Evolutionary conservation across 1,140 invertebrate species (phyloP).

Genomic region (Drosophila tristis): DNA sequence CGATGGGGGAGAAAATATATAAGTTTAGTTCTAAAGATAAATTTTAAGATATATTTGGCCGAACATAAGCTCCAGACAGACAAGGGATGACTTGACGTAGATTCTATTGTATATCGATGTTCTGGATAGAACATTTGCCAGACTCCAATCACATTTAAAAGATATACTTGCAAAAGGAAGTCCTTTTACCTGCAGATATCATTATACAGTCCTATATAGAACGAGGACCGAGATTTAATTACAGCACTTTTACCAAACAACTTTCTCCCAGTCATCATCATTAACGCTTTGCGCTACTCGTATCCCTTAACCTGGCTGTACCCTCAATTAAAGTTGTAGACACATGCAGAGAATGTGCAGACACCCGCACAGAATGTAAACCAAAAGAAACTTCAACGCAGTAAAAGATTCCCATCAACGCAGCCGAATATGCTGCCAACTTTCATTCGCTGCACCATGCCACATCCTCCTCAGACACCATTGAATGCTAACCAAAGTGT

Average conservation of each 20-base stretch:
- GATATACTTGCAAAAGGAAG: no score
- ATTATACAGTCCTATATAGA: no score
- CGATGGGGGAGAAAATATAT: no score
- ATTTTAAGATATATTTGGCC: no score
- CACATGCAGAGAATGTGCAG: slow-evolving; percentile 7
- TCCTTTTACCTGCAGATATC: no score
- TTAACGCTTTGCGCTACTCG: slow-evolving; percentile 4
- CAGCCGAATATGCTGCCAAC: neutral
- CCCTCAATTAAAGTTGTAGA: slow-evolving; percentile 9
- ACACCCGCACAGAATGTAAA: slow-evolving; percentile 30
- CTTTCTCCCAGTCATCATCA: slow-evolving; percentile 20
- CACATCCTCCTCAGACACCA: slow-evolving; percentile 11
- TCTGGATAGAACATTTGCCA: neutral
- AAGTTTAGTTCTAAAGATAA: no score
- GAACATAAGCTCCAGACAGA: no score
- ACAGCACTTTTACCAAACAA: neutral
- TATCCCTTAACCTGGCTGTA: neutral
- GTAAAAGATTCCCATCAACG: slow-evolving; percentile 18
- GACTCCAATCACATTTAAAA: neutral
- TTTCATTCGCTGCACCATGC: neutral
- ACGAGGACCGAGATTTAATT: slow-evolving; percentile 7
- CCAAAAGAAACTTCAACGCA: slow-evolving; percentile 22
- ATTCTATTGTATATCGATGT: no score
- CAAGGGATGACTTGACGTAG: no score
- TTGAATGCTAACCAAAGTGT: slow-evolving; percentile 73